phyloP scores from a whole-genome alignment of 2,888 invertebrate species.

The Philereme vetulata region DNA sequence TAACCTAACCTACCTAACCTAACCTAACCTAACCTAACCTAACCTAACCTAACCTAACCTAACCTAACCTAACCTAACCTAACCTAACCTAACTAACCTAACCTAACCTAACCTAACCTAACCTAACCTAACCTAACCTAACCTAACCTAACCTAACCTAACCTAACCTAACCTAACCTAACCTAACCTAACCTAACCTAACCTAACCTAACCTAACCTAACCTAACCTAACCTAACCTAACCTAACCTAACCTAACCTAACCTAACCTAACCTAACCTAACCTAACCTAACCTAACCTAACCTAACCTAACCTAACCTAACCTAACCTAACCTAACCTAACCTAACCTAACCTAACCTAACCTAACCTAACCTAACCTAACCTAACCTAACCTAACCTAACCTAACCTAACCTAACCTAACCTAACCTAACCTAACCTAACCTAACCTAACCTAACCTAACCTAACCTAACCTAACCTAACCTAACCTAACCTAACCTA shows the following conservation, averaged over 20 bases:
- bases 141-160: conserved; percentile 1
- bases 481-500: conserved; percentile 1
- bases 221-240: conserved; percentile 1
- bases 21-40: conserved; percentile 1
- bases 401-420: conserved; percentile 1
- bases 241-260: conserved; percentile 1
- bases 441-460: conserved; percentile 1
- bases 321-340: conserved; percentile 1
- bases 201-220: conserved; percentile 1
- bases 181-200: conserved; percentile 1
- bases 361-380: conserved; percentile 1
- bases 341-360: conserved; percentile 1
- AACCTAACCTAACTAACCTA: conserved; percentile 1
- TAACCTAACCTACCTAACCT: too few relatives aligned
- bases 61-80: conserved; percentile 1
- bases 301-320: conserved; percentile 1
- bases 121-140: conserved; percentile 1
- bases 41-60: conserved; percentile 1
- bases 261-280: conserved; percentile 1
- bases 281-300: conserved; percentile 1
- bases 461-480: conserved; percentile 1
- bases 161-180: conserved; percentile 1
- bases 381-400: conserved; percentile 1
- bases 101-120: conserved; percentile 1
- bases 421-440: conserved; percentile 1